Evolutionary conservation across 2,888 invertebrate species (phyloP).

Genomic region (Acronicta alni): DNA sequence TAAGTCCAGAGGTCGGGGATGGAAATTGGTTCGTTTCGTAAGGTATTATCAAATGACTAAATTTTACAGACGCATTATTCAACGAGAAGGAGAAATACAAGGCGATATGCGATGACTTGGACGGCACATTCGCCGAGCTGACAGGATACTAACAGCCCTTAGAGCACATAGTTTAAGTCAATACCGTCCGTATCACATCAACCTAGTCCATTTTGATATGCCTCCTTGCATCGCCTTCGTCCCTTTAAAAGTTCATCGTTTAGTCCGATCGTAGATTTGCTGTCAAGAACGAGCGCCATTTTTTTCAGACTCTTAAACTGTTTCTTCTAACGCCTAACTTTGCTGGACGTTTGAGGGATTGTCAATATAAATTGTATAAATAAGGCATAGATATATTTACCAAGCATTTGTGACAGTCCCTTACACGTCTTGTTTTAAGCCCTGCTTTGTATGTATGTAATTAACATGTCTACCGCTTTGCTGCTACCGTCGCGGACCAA

Average conservation of each 20-base stretch:
- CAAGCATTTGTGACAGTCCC: conserved; percentile 66
- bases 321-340: conserved; percentile 70
- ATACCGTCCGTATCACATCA: conserved; percentile 71
- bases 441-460: conserved; percentile 84
- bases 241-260: conserved; percentile 41
- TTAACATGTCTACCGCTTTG: conserved; percentile 86
- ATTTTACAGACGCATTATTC: conserved; percentile 94
- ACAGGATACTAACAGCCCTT: conserved; percentile 95
- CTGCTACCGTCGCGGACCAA: conserved; percentile 84
- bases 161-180: conserved; percentile 80
- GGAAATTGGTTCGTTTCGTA: conserved; percentile 53
- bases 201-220: conserved; percentile 68
- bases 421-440: conserved; percentile 65
- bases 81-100: conserved; percentile 98
- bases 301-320: conserved; percentile 51
- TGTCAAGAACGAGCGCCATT: conserved; percentile 44
- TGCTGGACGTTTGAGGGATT: conserved; percentile 69
- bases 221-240: conserved; percentile 44
- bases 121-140: conserved; percentile 98
- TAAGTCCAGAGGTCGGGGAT: conserved; percentile 31
- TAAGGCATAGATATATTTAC: conserved; percentile 44
- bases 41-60: conserved; percentile 78
- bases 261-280: conserved; percentile 48
- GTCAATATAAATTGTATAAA: conserved; percentile 49
- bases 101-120: conserved; percentile 99